phyloP scores from a whole-genome alignment of 2,113 vertebrate genomes.

The Coptodon rendalli region DNA sequence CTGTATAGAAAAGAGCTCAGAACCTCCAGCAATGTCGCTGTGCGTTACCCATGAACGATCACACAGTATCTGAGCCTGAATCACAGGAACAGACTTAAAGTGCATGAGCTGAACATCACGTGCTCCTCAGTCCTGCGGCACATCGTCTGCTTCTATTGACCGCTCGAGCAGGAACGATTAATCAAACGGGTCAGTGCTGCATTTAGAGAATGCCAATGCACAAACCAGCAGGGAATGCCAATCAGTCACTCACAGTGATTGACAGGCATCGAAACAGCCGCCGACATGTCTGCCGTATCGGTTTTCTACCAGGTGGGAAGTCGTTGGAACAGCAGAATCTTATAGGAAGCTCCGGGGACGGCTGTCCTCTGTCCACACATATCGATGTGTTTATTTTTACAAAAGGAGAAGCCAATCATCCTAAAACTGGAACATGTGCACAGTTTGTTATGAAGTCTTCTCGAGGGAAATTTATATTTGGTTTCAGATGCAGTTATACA shows the following conservation, averaged over 20 bases:
- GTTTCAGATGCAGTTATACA: not conserved
- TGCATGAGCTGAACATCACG: not conserved
- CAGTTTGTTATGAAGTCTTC: not conserved
- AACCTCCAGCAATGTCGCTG: not conserved
- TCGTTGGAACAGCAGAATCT: not conserved
- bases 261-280: slow-evolving; percentile 8
- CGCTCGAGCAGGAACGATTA: not conserved
- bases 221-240: not conserved
- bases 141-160: not conserved
- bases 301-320: not conserved
- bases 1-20: not conserved
- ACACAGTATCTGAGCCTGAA: not conserved
- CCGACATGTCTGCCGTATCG: not conserved
- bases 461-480: not conserved
- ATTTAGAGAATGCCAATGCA: slow-evolving; percentile 5
- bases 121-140: not conserved
- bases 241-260: slow-evolving; percentile 33
- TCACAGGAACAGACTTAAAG: not conserved
- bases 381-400: not conserved
- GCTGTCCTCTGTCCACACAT: not conserved
- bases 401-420: not conserved
- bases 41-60: not conserved
- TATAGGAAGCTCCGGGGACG: not conserved
- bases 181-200: not conserved
- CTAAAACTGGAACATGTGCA: slow-evolving; percentile 4